Evolutionary conservation across 1,140 invertebrate species (phyloP).

Genomic region (Muscidifurax raptorellus): DNA sequence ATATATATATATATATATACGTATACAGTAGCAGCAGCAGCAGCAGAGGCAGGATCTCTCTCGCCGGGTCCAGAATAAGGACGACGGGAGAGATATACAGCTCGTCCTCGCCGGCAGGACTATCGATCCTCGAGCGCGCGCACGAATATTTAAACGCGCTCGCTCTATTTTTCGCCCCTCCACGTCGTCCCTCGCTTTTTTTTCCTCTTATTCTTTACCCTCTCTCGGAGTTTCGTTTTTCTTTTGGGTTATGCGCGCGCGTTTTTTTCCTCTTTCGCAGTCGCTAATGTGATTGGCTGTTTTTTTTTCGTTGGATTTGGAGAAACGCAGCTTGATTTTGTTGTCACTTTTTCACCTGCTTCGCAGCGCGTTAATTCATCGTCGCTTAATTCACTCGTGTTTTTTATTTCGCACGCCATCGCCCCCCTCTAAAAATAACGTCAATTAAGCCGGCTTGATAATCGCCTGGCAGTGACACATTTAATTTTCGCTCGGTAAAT

Average conservation of each 20-base stretch:
- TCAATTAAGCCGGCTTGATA: conserved; percentile 25
- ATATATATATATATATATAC: no score
- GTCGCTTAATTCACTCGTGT: not conserved
- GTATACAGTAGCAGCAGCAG: not conserved
- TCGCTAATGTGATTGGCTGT: conserved; percentile 43
- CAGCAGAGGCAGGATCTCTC: not conserved
- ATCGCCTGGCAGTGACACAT: conserved; percentile 30
- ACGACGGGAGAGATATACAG: conserved; percentile 8
- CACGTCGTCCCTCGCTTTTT: conserved; percentile 37
- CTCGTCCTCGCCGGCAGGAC: conserved; percentile 27
- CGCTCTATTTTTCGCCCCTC: conserved; percentile 46
- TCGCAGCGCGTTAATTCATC: not conserved
- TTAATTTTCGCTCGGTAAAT: conserved; percentile 32
- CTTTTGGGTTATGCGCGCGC: not conserved
- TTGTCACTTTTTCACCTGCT: not conserved
- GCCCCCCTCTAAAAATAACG: conserved; percentile 8
- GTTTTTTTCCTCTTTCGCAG: not conserved
- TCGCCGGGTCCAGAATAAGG: conserved; percentile 43
- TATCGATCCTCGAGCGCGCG: conserved; percentile 50
- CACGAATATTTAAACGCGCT: conserved; percentile 49
- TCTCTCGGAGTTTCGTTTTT: conserved; percentile 23
- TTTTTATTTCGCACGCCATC: not conserved
- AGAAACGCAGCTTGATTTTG: conserved; percentile 43
- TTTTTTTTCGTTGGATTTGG: not conserved
- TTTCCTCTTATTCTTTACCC: conserved; percentile 13